Conservation (phyloP, 1,140 invertebrate genomes). For the Galendromus occidentalis region DNA sequence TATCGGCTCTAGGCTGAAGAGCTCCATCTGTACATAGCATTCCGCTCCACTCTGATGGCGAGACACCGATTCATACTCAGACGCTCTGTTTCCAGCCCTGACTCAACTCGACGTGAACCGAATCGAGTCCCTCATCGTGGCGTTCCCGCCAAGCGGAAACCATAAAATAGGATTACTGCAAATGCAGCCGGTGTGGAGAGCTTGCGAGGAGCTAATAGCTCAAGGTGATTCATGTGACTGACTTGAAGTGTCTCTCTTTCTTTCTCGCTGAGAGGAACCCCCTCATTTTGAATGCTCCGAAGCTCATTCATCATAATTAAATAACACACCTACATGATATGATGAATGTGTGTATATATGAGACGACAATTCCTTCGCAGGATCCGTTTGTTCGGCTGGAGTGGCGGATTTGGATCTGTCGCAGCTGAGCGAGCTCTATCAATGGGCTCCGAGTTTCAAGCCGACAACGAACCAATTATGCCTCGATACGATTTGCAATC, state of each 20-base stretch:
- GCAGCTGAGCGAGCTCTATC: constrained; percentile 50
- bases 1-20: too few relatives aligned
- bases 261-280: too few relatives aligned
- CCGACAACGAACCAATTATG: constrained; percentile 87
- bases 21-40: too few relatives aligned
- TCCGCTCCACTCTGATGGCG: too few relatives aligned
- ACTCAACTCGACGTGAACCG: not conserved
- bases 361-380: not conserved
- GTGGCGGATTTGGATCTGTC: constrained; percentile 68
- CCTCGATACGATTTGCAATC: constrained; percentile 80
- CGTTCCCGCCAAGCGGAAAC: not conserved
- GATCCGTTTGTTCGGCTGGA: constrained; percentile 46
- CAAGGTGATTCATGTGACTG: constrained; percentile 34
- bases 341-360: too few relatives aligned
- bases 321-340: too few relatives aligned
- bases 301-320: too few relatives aligned
- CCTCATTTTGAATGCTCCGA: too few relatives aligned
- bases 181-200: constrained; percentile 48
- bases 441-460: constrained; percentile 49
- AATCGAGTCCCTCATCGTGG: not conserved
- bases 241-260: too few relatives aligned
- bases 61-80: too few relatives aligned
- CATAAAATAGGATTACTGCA: constrained; percentile 32
- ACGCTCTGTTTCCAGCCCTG: not conserved
- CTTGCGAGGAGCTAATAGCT: constrained; percentile 45